Conservation (phyloP, 1,140 invertebrate species). For the silkworm (Bombyx mori) region ASM3026992v2 NC_085115.1:11686501-11687000, state of each 20-base stretch:
- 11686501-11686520: too few relatives aligned
- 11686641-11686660: slow-evolving; percentile 21
- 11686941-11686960: too few relatives aligned
- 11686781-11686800: slow-evolving; percentile 50
- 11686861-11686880: slow-evolving; percentile 12
- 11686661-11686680: slow-evolving; percentile 17
- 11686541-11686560: slow-evolving; percentile 14
- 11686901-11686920: slow-evolving; percentile 8
- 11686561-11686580: slow-evolving; percentile 1
- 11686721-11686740: slow-evolving; percentile 8
- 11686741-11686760: slow-evolving; percentile 40
- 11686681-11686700: slow-evolving; percentile 21
- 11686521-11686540: slow-evolving; percentile 4
- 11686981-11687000: too few relatives aligned
- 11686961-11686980: too few relatives aligned
- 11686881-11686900: too few relatives aligned
- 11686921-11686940: too few relatives aligned
- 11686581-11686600: slow-evolving; percentile 13
- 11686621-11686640: slow-evolving; percentile 24
- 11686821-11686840: slow-evolving; percentile 31
- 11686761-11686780: slow-evolving; percentile 24
- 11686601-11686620: slow-evolving; percentile 18
- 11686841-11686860: slow-evolving; percentile 30
- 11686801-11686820: slow-evolving; percentile 63
- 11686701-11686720: slow-evolving; percentile 24